Evolutionary conservation across 2,888 invertebrate species (phyloP), one percentile per base, ranked within the genome.

Genomic region (Protodeltote pygarga): DNA sequence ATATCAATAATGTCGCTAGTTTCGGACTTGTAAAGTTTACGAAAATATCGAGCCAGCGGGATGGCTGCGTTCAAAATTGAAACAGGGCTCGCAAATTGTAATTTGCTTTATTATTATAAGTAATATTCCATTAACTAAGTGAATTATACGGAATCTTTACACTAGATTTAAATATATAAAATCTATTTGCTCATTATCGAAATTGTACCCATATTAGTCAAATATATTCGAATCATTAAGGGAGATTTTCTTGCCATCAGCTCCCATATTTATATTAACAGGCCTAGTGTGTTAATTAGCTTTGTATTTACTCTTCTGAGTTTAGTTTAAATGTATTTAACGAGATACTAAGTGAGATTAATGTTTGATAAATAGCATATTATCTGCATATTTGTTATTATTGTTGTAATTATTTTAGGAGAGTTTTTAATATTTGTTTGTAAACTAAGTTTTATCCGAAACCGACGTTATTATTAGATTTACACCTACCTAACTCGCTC

Each of bases 351-450:
- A 90, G 91, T 92, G 91, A 92, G 91, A 90, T 89, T 90, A 87
- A 87, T 87, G 83, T 87, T 87, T 85, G 80, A 79, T 85, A 78
- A 76, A 79, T 69, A 78, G 71, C 65, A 74, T 80, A 79, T 73
- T 85, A 81, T 82, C 79, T 79, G 77, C 79, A 79, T 87, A 89
- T 83, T 87, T 88, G 89, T 90, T 91, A 87, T 77, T 74, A 83
- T 89, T 87, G 89, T 90, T 89, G 83, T 87, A 87, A 87, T 87
- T 87, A 87, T 87, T 86, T 86, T 89, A 89, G 90, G 89, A 91
- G 85, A 91, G 90, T 90, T 91, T n/a, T 82, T 85, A 87, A 86
- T 85, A 85, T 83, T 87, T 89, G 84, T 88, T 90, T 89, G 75
- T 77, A 78, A 73, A 78, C 74, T 86, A 83, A 77, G 76, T 77